Evolutionary conservation across 2,888 invertebrate genomes (phyloP).

Genomic region (Tiphia femorata): DNA sequence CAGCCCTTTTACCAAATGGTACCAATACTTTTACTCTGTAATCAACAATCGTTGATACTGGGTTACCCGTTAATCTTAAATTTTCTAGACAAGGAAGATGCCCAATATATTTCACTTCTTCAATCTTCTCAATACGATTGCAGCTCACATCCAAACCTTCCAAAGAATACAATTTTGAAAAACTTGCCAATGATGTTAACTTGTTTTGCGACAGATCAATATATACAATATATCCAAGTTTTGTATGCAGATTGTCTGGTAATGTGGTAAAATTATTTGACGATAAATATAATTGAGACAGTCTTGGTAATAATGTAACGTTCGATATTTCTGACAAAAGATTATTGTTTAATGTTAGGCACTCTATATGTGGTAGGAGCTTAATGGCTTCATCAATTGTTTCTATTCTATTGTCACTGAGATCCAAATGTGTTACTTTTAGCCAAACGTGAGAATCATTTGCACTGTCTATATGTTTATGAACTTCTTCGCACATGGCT

Average conservation of each 20-base stretch:
- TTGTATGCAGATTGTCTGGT: constrained; percentile 84
- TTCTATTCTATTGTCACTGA: constrained; percentile 83
- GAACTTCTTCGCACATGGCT: constrained; percentile 86
- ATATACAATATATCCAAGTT: constrained; percentile 89
- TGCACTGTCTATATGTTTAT: constrained; percentile 73
- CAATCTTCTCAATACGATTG: constrained; percentile 84
- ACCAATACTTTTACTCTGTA: constrained; percentile 92
- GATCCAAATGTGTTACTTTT: constrained; percentile 78
- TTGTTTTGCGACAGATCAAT: constrained; percentile 89
- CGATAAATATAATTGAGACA: constrained; percentile 80
- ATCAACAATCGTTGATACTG: constrained; percentile 87
- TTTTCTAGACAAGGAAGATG: constrained; percentile 88
- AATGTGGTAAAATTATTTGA: constrained; percentile 82
- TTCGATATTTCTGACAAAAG: constrained; percentile 80
- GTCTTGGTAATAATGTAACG: constrained; percentile 82
- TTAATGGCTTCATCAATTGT: constrained; percentile 86
- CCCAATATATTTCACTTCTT: constrained; percentile 85
- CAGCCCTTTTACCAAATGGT: constrained; percentile 85
- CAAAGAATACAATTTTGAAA: constrained; percentile 88
- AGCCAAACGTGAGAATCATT: constrained; percentile 77
- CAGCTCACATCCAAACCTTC: constrained; percentile 88
- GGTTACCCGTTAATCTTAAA: constrained; percentile 90
- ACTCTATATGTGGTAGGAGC: constrained; percentile 79
- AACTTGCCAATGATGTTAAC: constrained; percentile 78
- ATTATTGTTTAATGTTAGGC: constrained; percentile 83